Percentiles rank a stretch among this genome's conserved stretches.
These are phyloP conservation scores for Salminus brasiliensis DNA, from an alignment of 2,113 vertebrate genomes.

Conservation along the genomic window DNA sequence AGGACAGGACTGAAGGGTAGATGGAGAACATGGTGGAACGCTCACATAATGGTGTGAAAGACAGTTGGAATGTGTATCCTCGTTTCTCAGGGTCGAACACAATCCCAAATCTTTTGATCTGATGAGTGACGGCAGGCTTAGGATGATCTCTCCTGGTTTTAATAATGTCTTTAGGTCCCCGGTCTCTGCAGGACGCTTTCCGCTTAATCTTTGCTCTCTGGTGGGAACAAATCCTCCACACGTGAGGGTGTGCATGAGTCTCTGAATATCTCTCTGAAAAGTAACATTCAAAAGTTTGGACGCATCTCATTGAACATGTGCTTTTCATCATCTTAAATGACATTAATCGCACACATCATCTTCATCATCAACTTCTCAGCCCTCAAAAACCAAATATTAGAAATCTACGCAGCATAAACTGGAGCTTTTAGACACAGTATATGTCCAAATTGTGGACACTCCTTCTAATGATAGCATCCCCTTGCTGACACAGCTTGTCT, in stretches of 20 bases:
- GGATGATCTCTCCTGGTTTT: constrained; percentile 41
- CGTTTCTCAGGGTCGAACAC: not conserved
- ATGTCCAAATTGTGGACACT: too few relatives aligned
- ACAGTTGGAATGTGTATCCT: constrained; percentile 33
- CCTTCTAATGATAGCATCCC: too few relatives aligned
- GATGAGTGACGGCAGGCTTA: constrained; percentile 40
- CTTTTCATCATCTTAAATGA: too few relatives aligned
- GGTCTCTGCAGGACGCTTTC: not conserved
- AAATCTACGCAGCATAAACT: too few relatives aligned
- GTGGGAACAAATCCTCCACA: constrained; percentile 21
- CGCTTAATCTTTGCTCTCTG: constrained; percentile 33
- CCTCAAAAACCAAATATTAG: too few relatives aligned
- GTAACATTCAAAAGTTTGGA: not conserved
- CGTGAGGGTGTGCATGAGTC: not conserved
- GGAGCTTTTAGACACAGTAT: too few relatives aligned
- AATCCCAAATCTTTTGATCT: constrained; percentile 42
- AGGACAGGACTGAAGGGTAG: not conserved
- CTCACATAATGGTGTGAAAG: not conserved
- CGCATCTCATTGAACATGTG: not conserved
- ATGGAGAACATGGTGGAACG: not conserved
- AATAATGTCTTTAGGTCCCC: constrained; percentile 34
- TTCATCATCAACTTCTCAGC: too few relatives aligned
- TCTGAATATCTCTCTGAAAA: not conserved
- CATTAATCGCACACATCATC: too few relatives aligned
- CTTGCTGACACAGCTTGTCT: too few relatives aligned